phyloP scores from a whole-genome alignment of 2,888 invertebrate genomes.

The Noctua fimbriata region DNA sequence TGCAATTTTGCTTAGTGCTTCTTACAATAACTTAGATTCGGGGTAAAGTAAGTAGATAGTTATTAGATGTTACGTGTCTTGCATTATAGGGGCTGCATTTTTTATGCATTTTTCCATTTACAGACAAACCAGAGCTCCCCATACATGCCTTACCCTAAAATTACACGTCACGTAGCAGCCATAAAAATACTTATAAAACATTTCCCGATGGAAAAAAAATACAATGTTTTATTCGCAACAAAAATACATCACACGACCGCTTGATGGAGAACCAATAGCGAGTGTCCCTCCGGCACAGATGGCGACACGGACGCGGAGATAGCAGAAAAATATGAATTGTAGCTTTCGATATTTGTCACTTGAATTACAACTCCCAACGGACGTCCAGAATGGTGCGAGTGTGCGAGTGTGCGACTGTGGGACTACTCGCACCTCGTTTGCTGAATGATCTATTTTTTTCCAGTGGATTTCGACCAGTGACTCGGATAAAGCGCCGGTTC shows the following conservation, averaged over 20 bases:
- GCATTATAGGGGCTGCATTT: slow-evolving; percentile 74
- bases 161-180: slow-evolving; percentile 85
- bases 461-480: slow-evolving; percentile 71
- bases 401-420: slow-evolving; percentile 80
- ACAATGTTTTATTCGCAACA: slow-evolving; percentile 88
- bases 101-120: slow-evolving; percentile 80
- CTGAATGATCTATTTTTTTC: slow-evolving; percentile 83
- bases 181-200: slow-evolving; percentile 88
- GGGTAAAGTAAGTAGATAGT: slow-evolving; percentile 41
- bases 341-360: slow-evolving; percentile 91
- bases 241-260: slow-evolving; percentile 89
- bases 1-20: slow-evolving; percentile 54
- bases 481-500: slow-evolving; percentile 53
- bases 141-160: slow-evolving; percentile 74
- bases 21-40: slow-evolving; percentile 38
- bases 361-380: slow-evolving; percentile 90
- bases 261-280: slow-evolving; percentile 90
- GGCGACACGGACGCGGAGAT: slow-evolving; percentile 88
- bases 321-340: slow-evolving; percentile 90
- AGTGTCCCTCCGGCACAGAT: slow-evolving; percentile 88
- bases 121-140: slow-evolving; percentile 75
- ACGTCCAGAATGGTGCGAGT: slow-evolving; percentile 81
- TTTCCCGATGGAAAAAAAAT: slow-evolving; percentile 86
- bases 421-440: slow-evolving; percentile 88
- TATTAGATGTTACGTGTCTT: slow-evolving; percentile 44